Conservation (phyloP, 2,888 invertebrate genomes). For the Cepaea hortensis region DNA sequence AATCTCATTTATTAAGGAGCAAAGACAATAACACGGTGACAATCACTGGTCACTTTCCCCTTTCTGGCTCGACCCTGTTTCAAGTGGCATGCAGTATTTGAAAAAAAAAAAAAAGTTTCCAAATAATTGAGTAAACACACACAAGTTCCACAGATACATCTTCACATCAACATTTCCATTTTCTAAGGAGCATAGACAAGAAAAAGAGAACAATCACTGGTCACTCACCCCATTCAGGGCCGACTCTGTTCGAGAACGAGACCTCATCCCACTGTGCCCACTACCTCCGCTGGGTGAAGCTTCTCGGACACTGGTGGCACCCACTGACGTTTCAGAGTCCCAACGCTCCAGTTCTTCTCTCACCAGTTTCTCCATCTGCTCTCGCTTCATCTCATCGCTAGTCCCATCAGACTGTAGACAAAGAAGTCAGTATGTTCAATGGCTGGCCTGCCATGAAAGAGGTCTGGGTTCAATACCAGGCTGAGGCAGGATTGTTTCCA, state of each 20-base stretch:
- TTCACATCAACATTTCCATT: too few relatives aligned
- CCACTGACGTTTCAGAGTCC: slow-evolving; percentile 74
- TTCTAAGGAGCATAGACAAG: too few relatives aligned
- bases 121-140: too few relatives aligned
- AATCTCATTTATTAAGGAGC: too few relatives aligned
- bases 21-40: too few relatives aligned
- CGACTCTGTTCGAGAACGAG: slow-evolving; percentile 65
- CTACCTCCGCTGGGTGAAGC: slow-evolving; percentile 65
- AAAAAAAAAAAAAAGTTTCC: too few relatives aligned
- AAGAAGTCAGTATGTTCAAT: too few relatives aligned
- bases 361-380: slow-evolving; percentile 77
- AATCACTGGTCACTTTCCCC: slow-evolving; percentile 43
- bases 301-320: slow-evolving; percentile 67
- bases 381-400: slow-evolving; percentile 75
- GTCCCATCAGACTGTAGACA: slow-evolving; percentile 70
- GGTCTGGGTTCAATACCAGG: too few relatives aligned
- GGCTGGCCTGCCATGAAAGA: too few relatives aligned
- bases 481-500: too few relatives aligned
- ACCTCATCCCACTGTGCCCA: slow-evolving; percentile 57
- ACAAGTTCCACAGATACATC: too few relatives aligned
- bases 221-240: slow-evolving; percentile 59
- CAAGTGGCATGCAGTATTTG: too few relatives aligned
- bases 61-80: slow-evolving; percentile 64
- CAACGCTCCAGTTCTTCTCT: slow-evolving; percentile 76
- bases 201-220: not conserved